Percentiles rank a stretch among this genome's conserved stretches.
Evolutionary conservation across 2,888 invertebrate species (phyloP).

Genomic region (Polylopha cassiicola): DNA sequence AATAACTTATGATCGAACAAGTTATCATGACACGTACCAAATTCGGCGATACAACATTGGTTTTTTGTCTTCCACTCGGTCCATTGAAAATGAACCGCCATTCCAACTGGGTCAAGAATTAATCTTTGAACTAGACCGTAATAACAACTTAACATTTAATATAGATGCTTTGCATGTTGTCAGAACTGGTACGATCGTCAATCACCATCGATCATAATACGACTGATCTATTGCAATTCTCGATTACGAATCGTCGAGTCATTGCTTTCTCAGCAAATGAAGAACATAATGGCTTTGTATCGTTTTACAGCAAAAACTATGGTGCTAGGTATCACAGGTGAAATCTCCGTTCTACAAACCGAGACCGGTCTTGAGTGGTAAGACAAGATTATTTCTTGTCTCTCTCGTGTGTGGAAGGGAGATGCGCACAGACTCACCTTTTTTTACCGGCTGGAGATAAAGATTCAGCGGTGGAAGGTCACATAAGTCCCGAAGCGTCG

Average conservation of each 20-base stretch:
- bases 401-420: conserved; percentile 30
- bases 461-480: conserved; percentile 19
- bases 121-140: conserved; percentile 12
- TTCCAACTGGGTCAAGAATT: conserved; percentile 5
- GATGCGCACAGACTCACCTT: conserved; percentile 33
- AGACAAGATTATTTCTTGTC: conserved; percentile 28
- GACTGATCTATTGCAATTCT: conserved; percentile 26
- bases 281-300: conserved; percentile 33
- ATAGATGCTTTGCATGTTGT: conserved; percentile 25
- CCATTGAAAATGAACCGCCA: neutral
- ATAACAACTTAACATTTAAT: conserved; percentile 25
- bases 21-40: conserved; percentile 2
- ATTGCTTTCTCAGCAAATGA: conserved; percentile 41
- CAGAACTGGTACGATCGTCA: conserved; percentile 24
- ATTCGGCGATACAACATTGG: neutral
- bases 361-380: conserved; percentile 45
- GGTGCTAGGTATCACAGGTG: conserved; percentile 42
- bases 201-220: conserved; percentile 23
- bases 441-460: conserved; percentile 27
- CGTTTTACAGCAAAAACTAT: conserved; percentile 34
- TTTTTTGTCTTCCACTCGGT: conserved; percentile 2
- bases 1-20: conserved; percentile 27
- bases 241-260: conserved; percentile 31
- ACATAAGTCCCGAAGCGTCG: conserved; percentile 8
- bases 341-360: conserved; percentile 58